Evolutionary conservation across 2,113 vertebrate species (phyloP), one percentile per base, ranked within the genome.

Genomic region (Tyrannus savana): DNA sequence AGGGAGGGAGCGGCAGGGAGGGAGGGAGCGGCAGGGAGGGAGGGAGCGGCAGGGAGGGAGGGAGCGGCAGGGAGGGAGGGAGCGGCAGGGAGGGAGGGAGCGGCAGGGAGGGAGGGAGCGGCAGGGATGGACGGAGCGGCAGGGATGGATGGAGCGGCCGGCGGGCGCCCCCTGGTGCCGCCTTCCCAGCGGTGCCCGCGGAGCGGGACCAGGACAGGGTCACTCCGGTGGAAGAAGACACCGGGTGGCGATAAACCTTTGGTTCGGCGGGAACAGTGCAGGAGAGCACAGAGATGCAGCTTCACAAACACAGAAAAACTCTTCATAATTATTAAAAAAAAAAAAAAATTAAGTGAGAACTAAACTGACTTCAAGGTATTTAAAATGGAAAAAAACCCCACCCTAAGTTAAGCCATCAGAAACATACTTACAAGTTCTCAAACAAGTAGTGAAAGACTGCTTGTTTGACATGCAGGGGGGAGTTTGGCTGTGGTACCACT

Each of bases 161-260:
- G 56, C 37, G 56, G 81, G 96, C 92, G 44, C 97, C 96, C 86
- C 37, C 97, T 97, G 84, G 49, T 14, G 96, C 33, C 60, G 10
- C 18, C 27, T 25, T 42, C 7, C 13, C 11, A 22, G 15, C 24
- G 1, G 23, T n/a, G 58, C 39, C 30, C 56, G 39, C 10, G 3
- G 12, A 3, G 12, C 64, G 14, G 23, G 10, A 10, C 7, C 67
- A 25, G 46, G 3, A 4, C 37, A 18, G 75, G 3, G 2, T 23
- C 33, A 12, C 5, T 4, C 10, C 27, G 4, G 19, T 0, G 21
- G 13, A 0, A 18, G 3, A 10, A 14, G 3, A 10, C 1, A 0
- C 14, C 12, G 25, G 8, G 22, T 0, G 6, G 3, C 0, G 9
- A 19, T 64, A 53, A 31, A 12, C 4, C 10, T 6, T 5, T 1